These are phyloP conservation scores for Nautilus pompilius DNA, from an alignment of 1,140 invertebrate species.

Conservation along the genomic window DNA sequence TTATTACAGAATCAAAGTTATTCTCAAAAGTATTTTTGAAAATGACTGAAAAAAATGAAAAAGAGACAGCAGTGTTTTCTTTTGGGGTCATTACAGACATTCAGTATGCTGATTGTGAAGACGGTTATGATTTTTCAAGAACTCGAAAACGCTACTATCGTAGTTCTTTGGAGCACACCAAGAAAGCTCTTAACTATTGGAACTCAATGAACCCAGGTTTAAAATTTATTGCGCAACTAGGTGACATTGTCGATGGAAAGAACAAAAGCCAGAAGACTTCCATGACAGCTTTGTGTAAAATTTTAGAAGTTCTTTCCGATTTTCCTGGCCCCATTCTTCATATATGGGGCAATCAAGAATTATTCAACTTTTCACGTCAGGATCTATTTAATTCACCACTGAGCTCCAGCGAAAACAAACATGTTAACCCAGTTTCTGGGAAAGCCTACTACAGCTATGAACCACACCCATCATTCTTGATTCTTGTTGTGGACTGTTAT, in stretches of 20 bases:
- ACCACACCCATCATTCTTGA: constrained; percentile 29
- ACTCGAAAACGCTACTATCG: constrained; percentile 45
- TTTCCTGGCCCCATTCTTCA: constrained; percentile 41
- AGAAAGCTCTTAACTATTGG: constrained; percentile 46
- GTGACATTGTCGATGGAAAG: constrained; percentile 53
- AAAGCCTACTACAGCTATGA: constrained; percentile 41
- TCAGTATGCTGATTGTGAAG: constrained; percentile 52
- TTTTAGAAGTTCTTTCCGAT: constrained; percentile 18
- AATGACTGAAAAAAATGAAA: too few species aligned
- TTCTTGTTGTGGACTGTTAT: constrained; percentile 51
- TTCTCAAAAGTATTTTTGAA: too few species aligned
- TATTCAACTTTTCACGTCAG: constrained; percentile 49
- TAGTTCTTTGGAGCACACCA: constrained; percentile 38
- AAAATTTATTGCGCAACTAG: constrained; percentile 49
- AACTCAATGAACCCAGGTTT: constrained; percentile 20
- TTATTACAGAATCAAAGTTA: too few species aligned
- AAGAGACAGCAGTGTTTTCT: too few species aligned
- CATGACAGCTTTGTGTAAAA: constrained; percentile 13
- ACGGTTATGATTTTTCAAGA: constrained; percentile 41
- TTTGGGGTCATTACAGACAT: constrained; percentile 54
- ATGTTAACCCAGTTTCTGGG: constrained; percentile 4
- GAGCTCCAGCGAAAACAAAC: constrained; percentile 5
- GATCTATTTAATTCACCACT: constrained; percentile 24
- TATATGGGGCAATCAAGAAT: constrained; percentile 54
- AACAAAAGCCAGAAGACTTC: constrained; percentile 23